Conservation (phyloP, 2,113 vertebrate genomes). For the Phainopepla nitens region DNA sequence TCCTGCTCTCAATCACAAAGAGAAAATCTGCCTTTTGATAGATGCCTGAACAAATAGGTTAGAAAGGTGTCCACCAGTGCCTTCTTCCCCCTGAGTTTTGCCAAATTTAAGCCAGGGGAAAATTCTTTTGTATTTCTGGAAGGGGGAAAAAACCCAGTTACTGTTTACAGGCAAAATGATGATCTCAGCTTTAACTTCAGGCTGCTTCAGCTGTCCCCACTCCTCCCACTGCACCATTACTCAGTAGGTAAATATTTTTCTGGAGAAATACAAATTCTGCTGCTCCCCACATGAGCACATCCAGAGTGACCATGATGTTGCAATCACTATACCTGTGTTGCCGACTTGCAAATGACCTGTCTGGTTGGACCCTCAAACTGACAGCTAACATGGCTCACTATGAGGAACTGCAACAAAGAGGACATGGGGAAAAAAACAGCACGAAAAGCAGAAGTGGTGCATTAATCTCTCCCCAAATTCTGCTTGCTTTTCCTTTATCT, state of each 20-base stretch:
- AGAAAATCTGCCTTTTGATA: neutral
- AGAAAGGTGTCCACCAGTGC: neutral
- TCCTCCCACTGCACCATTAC: neutral
- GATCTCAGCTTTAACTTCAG: neutral
- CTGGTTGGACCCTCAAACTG: neutral
- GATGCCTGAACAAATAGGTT: neutral
- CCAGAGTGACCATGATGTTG: neutral
- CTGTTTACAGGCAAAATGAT: neutral
- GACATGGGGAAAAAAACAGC: neutral
- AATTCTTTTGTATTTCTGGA: neutral
- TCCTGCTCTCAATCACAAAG: neutral
- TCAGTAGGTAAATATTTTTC: neutral
- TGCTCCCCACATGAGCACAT: neutral
- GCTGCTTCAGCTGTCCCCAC: neutral
- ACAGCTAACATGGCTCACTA: accelerated
- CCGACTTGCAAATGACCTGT: neutral
- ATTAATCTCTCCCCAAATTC: neutral
- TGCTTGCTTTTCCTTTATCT: neutral
- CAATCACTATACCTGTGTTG: accelerated
- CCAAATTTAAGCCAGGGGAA: neutral
- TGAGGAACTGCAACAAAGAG: neutral
- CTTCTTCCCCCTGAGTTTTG: neutral
- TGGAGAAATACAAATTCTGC: neutral
- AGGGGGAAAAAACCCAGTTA: neutral
- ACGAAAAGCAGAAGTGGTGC: neutral